Percentiles rank a stretch among this genome's conserved stretches.
Evolutionary conservation across 2,888 invertebrate species (phyloP).

Genomic region (Pollenia griseotomentosa): DNA sequence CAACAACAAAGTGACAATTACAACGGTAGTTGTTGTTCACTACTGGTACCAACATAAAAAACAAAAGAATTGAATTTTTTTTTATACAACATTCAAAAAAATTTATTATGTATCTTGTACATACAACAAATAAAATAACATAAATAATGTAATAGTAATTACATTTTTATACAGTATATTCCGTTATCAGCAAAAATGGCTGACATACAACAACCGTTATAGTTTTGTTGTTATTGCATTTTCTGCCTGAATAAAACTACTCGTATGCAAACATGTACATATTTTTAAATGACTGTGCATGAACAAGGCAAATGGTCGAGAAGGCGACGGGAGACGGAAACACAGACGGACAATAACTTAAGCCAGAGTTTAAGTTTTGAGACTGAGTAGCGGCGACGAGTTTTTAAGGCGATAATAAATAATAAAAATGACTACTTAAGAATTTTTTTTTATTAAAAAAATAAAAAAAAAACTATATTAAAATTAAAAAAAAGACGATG

Average conservation of each 20-base stretch:
- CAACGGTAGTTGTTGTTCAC: slow-evolving; percentile 6
- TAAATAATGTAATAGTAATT: slow-evolving; percentile 32
- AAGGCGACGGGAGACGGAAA: slow-evolving; percentile 11
- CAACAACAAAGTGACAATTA: slow-evolving; percentile 42
- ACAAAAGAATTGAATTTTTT: slow-evolving; percentile 2
- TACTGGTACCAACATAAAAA: slow-evolving; percentile 56
- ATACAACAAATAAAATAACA: slow-evolving; percentile 12
- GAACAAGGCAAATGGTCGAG: slow-evolving; percentile 28
- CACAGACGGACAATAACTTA: slow-evolving; percentile 27
- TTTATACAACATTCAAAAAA: slow-evolving; percentile 14
- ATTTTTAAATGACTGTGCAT: slow-evolving; percentile 23
- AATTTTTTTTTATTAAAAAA: slow-evolving; percentile 66
- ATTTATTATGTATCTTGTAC: neutral
- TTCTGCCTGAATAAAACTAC: slow-evolving; percentile 29
- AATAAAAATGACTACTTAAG: slow-evolving; percentile 73
- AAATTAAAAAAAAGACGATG: slow-evolving; percentile 61
- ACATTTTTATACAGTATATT: slow-evolving; percentile 16
- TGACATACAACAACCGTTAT: slow-evolving; percentile 60
- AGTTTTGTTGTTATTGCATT: slow-evolving; percentile 54
- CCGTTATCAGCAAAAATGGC: slow-evolving; percentile 64
- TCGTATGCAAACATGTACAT: neutral
- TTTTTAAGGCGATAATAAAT: slow-evolving; percentile 72
- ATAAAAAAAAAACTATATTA: slow-evolving; percentile 53
- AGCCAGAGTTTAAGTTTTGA: slow-evolving; percentile 54
- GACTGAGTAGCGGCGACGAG: slow-evolving; percentile 63